Base-by-base conservation (phyloP, 1,140 invertebrate genomes). In the Belonocnema kinseyi region DNA sequence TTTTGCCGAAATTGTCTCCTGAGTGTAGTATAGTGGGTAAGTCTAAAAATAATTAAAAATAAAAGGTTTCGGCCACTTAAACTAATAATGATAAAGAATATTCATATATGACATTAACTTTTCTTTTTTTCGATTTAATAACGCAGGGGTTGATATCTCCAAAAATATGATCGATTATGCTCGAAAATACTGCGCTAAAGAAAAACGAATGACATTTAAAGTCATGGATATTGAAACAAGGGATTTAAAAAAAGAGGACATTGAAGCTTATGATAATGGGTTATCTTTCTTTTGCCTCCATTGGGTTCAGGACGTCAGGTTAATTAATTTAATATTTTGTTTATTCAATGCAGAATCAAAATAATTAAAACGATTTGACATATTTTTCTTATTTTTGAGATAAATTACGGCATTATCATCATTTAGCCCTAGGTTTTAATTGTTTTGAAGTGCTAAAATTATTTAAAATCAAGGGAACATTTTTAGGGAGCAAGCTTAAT, bases 1-100 rank as follows among this genome's bases (percentile, higher is more conserved):
- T 97, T 13, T 87, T 94, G 66, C 94, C 94, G 1, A 90, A 92
- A 76, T 83, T 97, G n/a, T 93, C 95, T n/a, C 52, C 53, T 0
- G 85, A 88, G 0, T 80, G 85, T 0, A 78, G 50, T 4, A 16
- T 91, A 21, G 76, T 88, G 50, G 90, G 91, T 91, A 80, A 82
- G 85, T 54, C 5, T 11, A 26, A 56, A 26, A 13, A 66, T 33
- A 17, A 19, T 10, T 17, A 17, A 10, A 19, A n/a, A 19, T 10
- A 6, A 54, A 54, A 19, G 2, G n/a, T n/a, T n/a, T 17, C 13
- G n/a, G 11, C 6, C 7, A 54, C 17, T 54, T 10, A 0, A 11
- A 46, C 8, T 46, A 11, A 46, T 46, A 11, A 46, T 46, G 4
- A 46, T 46, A 46, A 0, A 10, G 7, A 10, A 46, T 46, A 46